Percentiles rank a stretch among this genome's conserved stretches.
These are phyloP conservation scores for Taenaris catops DNA, from an alignment of 2,888 invertebrate genomes.

Conservation along the genomic window DNA sequence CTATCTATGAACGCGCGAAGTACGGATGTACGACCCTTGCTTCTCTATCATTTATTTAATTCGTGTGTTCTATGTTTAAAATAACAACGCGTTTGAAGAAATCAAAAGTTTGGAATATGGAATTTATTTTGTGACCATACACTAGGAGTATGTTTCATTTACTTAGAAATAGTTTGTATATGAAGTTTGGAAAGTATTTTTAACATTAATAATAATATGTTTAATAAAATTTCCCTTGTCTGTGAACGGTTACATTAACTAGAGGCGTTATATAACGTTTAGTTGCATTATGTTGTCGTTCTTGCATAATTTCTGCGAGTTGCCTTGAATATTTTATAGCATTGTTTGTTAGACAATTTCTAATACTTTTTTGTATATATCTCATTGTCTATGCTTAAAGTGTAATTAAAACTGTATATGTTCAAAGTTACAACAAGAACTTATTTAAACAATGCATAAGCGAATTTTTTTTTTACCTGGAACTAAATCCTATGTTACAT, in stretches of 20 bases:
- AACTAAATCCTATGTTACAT: too few species aligned
- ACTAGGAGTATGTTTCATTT: too few species aligned
- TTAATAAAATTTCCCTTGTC: neutral
- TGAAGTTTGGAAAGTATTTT: too few species aligned
- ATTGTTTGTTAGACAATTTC: conserved; percentile 2
- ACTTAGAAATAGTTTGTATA: too few species aligned
- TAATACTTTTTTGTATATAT: too few species aligned
- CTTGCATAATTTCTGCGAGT: conserved; percentile 3
- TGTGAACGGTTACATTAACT: neutral
- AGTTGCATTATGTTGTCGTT: conserved; percentile 5
- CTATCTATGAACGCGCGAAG: conserved; percentile 71
- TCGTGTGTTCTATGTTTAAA: conserved; percentile 24
- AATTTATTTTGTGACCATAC: neutral
- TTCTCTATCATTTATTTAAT: conserved; percentile 33
- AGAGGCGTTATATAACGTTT: neutral
- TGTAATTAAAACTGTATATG: too few species aligned
- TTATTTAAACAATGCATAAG: too few species aligned
- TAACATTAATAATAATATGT: too few species aligned
- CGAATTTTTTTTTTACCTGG: too few species aligned
- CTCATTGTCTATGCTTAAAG: too few species aligned
- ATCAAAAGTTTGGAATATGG: conserved; percentile 10
- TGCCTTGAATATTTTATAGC: conserved; percentile 5
- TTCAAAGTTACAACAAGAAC: too few species aligned
- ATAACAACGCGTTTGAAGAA: conserved; percentile 5
- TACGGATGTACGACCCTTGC: conserved; percentile 57